Percentiles rank a stretch among this genome's conserved stretches.
Conservation (phyloP, 2,113 vertebrate genomes). For the Thomomys bottae region DNA sequence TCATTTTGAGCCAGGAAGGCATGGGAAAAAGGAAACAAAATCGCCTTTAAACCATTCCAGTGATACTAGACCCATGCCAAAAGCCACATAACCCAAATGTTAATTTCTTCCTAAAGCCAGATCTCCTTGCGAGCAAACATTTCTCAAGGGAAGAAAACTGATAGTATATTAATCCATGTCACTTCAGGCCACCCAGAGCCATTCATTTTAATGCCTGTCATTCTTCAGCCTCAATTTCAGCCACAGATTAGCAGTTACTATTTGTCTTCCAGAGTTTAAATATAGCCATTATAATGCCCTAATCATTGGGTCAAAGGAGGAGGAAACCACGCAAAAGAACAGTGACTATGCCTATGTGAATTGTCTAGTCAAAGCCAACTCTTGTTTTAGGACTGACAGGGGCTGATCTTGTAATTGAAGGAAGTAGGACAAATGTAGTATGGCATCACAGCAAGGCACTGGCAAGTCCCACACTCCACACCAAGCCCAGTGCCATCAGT, state of each 20-base stretch:
- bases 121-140: constrained; percentile 67
- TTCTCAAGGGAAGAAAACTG: constrained; percentile 69
- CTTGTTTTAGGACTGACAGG: not conserved
- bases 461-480: not conserved
- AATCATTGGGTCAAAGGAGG: not conserved
- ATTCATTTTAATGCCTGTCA: constrained; percentile 64
- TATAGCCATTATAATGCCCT: constrained; percentile 35
- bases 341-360: not conserved
- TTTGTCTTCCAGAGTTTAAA: constrained; percentile 12
- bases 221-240: constrained; percentile 44
- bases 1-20: constrained; percentile 28
- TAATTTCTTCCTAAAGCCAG: constrained; percentile 68
- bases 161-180: constrained; percentile 61
- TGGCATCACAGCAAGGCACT: rapidly evolving
- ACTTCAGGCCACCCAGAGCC: constrained; percentile 35
- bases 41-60: constrained; percentile 49
- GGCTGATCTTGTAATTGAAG: not conserved
- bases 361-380: not conserved
- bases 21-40: constrained; percentile 67
- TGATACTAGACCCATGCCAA: constrained; percentile 49
- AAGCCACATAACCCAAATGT: constrained; percentile 61
- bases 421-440: not conserved
- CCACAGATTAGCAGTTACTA: constrained; percentile 57
- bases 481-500: not conserved
- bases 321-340: not conserved